These are phyloP conservation scores for Cyphomyrus discorhynchus DNA, from an alignment of 2,113 vertebrate genomes.

Conservation along the genomic window DNA sequence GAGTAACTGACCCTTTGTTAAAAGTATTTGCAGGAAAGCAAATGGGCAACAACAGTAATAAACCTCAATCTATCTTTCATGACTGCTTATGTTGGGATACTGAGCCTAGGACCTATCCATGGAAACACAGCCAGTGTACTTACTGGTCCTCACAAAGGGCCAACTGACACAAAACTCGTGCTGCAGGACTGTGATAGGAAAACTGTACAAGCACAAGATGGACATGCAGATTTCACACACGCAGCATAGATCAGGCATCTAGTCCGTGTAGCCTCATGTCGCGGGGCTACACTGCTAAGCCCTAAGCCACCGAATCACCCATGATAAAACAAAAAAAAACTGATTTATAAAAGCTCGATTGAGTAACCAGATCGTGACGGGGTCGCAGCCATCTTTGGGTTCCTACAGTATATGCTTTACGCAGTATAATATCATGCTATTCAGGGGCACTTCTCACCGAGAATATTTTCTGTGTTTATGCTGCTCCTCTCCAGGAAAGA, in stretches of 20 bases:
- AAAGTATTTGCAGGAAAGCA: background rate
- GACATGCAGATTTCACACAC: background rate
- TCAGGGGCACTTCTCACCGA: background rate
- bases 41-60: background rate
- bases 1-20: background rate
- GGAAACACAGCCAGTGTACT: background rate
- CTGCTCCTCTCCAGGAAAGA: background rate
- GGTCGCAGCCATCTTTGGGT: background rate
- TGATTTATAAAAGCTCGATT: background rate
- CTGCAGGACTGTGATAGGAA: background rate
- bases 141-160: background rate
- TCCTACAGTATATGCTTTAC: background rate
- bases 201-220: background rate
- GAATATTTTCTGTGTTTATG: background rate
- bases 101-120: background rate
- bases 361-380: background rate
- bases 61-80: background rate
- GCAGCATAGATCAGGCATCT: background rate
- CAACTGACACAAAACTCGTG: background rate
- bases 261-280: background rate
- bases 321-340: background rate
- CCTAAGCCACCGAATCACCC: background rate
- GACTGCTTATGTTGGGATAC: background rate
- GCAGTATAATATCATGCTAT: background rate
- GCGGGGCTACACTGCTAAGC: background rate